A percentile compares a stretch with the other conserved stretches of the same genome.
phyloP scores from a whole-genome alignment of 2,888 invertebrate species.

The Philereme vetulata region DNA sequence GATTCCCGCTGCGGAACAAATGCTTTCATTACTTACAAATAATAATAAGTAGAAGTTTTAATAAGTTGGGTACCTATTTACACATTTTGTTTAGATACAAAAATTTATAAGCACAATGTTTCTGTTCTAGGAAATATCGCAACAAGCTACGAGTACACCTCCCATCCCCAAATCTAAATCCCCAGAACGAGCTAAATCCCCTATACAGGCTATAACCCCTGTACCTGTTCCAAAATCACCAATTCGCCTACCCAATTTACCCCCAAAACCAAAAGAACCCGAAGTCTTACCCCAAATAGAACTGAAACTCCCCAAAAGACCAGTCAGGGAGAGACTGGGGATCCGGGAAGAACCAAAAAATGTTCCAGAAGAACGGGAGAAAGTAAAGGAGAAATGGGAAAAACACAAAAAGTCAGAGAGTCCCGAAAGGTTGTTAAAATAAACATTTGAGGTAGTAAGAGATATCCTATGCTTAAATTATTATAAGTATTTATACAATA shows the following conservation, averaged over 20 bases:
- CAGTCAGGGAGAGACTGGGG: slow-evolving; percentile 74
- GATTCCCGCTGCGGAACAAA: neutral
- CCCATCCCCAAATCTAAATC: slow-evolving; percentile 44
- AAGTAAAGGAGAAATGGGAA: slow-evolving; percentile 55
- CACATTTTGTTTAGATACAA: too few species aligned
- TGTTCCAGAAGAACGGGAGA: slow-evolving; percentile 50
- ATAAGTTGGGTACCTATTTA: too few species aligned
- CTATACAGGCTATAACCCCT: slow-evolving; percentile 16
- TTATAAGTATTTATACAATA: slow-evolving; percentile 31
- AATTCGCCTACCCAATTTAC: slow-evolving; percentile 11
- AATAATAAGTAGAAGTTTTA: too few species aligned
- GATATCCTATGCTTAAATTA: slow-evolving; percentile 27
- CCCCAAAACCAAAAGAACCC: slow-evolving; percentile 44
- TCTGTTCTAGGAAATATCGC: slow-evolving; percentile 66
- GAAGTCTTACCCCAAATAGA: slow-evolving; percentile 76
- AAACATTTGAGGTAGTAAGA: slow-evolving; percentile 66
- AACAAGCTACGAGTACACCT: slow-evolving; percentile 58
- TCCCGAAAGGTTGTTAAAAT: slow-evolving; percentile 76
- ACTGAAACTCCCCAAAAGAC: slow-evolving; percentile 76
- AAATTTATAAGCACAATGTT: too few species aligned
- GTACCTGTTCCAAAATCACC: slow-evolving; percentile 21
- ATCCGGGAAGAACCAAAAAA: slow-evolving; percentile 56
- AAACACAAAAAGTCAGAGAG: slow-evolving; percentile 58
- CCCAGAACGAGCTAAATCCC: slow-evolving; percentile 39
- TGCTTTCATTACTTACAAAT: neutral